Percentiles rank a stretch among this genome's conserved stretches.
These are phyloP conservation scores for Galagoides demidoff DNA, from an alignment of 2,797 vertebrate genomes.

Conservation along the genomic window DNA sequence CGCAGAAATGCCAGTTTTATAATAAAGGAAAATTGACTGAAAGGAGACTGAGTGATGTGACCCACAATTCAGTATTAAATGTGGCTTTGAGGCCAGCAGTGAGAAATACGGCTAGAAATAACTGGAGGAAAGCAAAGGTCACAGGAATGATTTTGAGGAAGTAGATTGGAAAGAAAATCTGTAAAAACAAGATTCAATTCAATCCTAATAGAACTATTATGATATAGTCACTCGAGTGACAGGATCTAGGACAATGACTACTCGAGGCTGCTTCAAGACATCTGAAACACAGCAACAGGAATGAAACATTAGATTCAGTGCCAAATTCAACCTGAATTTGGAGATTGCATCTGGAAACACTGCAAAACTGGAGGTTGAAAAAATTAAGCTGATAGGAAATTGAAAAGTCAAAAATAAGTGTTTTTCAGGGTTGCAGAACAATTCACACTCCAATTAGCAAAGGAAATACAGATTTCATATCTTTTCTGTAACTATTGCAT, in stretches of 20 bases:
- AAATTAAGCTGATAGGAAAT: background rate
- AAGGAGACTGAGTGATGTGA: background rate
- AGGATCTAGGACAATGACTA: background rate
- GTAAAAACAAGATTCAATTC: background rate
- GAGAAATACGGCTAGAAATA: background rate
- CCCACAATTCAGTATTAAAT: background rate
- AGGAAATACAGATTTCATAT: background rate
- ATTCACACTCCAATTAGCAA: background rate
- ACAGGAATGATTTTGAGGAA: background rate
- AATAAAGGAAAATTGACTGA: background rate
- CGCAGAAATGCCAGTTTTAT: background rate
- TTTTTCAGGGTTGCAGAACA: background rate
- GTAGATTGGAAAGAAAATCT: constrained; percentile 25
- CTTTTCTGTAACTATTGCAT: background rate
- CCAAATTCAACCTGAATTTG: background rate
- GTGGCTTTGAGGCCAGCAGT: background rate
- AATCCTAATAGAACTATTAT: background rate
- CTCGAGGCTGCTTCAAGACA: background rate
- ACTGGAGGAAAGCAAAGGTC: background rate
- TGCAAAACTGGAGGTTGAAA: background rate
- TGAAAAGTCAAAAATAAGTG: background rate
- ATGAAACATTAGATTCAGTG: background rate
- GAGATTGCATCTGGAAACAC: constrained; percentile 17
- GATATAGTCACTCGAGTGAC: background rate
- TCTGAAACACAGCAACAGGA: background rate